These are phyloP conservation scores for Danio kyathit DNA, from an alignment of 2,797 vertebrate genomes.

Conservation along the genomic window DNA sequence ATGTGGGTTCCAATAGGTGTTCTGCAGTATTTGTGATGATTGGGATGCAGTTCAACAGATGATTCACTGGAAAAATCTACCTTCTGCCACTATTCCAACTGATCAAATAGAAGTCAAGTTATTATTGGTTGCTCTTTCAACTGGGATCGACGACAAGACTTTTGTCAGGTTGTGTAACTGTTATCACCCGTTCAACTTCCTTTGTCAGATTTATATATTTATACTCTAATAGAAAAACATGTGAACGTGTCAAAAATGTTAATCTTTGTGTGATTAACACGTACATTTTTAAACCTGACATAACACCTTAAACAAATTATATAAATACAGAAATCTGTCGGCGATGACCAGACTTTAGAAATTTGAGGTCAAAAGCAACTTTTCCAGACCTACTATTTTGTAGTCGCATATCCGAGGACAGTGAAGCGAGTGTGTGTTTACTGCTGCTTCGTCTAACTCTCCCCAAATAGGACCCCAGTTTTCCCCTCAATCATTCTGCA, in stretches of 20 bases:
- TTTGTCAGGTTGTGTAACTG: neutral
- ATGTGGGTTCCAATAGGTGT: too few relatives aligned
- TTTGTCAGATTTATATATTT: neutral
- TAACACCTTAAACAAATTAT: slow-evolving; percentile 32
- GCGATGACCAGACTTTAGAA: slow-evolving; percentile 39
- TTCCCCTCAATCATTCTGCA: slow-evolving; percentile 82
- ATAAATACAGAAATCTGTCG: slow-evolving; percentile 3
- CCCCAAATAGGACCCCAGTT: slow-evolving; percentile 70
- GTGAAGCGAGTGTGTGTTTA: slow-evolving; percentile 36
- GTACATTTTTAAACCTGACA: slow-evolving; percentile 5
- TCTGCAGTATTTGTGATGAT: too few relatives aligned
- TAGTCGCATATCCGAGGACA: slow-evolving; percentile 3
- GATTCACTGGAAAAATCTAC: too few relatives aligned
- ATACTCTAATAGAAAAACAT: neutral
- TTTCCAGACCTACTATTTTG: slow-evolving; percentile 32
- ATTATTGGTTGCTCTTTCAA: too few relatives aligned
- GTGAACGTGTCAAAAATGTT: neutral
- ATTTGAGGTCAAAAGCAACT: slow-evolving; percentile 23
- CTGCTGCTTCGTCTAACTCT: slow-evolving; percentile 50
- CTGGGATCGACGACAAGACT: too few relatives aligned
- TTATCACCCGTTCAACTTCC: neutral
- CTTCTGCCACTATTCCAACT: too few relatives aligned
- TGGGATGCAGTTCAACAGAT: too few relatives aligned
- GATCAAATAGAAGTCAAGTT: too few relatives aligned
- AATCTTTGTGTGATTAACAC: neutral